Evolutionary conservation across 2,113 vertebrate species (phyloP).

Genomic region (Eublepharis macularius): DNA sequence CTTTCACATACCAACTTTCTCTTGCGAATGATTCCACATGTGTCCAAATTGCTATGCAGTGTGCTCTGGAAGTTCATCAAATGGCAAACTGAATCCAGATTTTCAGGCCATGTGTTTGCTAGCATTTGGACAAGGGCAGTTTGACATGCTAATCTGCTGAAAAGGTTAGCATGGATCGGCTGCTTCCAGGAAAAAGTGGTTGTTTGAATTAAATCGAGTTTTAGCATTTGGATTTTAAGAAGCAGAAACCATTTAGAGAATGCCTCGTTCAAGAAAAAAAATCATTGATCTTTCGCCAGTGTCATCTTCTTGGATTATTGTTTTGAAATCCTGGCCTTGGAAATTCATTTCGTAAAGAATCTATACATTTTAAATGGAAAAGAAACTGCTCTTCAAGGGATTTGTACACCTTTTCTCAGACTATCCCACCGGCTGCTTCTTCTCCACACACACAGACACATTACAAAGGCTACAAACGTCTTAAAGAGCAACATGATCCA

Average conservation of each 20-base stretch:
- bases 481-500: not conserved
- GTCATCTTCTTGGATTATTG: not conserved
- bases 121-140: not conserved
- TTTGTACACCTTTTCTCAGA: not conserved
- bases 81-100: not conserved
- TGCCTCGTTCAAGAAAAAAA: no score
- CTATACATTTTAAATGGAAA: slow-evolving; percentile 17
- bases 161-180: not conserved
- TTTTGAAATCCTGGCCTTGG: slow-evolving; percentile 4
- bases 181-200: not conserved
- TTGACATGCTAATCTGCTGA: not conserved
- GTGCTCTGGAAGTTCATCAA: not conserved
- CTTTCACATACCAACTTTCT: not conserved
- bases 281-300: not conserved
- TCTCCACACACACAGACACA: not conserved
- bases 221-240: not conserved
- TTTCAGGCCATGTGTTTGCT: not conserved
- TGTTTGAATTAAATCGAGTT: not conserved
- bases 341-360: not conserved
- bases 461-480: slow-evolving; percentile 9
- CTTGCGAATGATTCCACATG: not conserved
- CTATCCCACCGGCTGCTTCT: slow-evolving; percentile 18
- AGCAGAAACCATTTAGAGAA: not conserved
- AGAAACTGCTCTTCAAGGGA: slow-evolving; percentile 30
- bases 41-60: not conserved